These are phyloP conservation scores for Selenia dentaria DNA, from an alignment of 2,888 invertebrate species.

Conservation along the genomic window DNA sequence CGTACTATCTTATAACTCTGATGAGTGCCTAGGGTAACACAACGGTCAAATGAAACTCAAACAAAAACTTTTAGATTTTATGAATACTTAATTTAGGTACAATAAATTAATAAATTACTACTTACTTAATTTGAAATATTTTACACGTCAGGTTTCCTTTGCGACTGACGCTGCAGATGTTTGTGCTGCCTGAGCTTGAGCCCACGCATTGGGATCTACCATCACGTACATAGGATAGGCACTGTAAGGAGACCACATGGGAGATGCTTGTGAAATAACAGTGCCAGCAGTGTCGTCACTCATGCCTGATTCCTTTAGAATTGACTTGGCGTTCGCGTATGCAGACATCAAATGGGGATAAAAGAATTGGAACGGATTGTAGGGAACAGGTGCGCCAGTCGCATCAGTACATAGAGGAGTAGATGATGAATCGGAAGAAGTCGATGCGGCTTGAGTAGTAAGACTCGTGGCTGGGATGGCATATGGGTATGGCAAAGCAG, in stretches of 20 bases:
- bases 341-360: slow-evolving; percentile 73
- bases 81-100: slow-evolving; percentile 6
- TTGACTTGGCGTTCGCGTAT: slow-evolving; percentile 59
- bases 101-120: slow-evolving; percentile 1
- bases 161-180: slow-evolving; percentile 38
- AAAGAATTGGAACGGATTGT: slow-evolving; percentile 61
- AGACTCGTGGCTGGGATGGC: slow-evolving; percentile 36
- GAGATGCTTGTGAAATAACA: slow-evolving; percentile 44
- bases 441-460: slow-evolving; percentile 28
- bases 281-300: slow-evolving; percentile 51
- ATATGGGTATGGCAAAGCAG: slow-evolving; percentile 50
- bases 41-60: too few relatives aligned
- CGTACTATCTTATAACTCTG: too few relatives aligned
- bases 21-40: too few relatives aligned
- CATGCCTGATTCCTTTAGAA: slow-evolving; percentile 55
- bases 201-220: slow-evolving; percentile 67
- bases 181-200: slow-evolving; percentile 47
- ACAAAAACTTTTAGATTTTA: slow-evolving; percentile 8
- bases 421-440: slow-evolving; percentile 43
- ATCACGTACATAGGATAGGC: slow-evolving; percentile 70
- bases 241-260: slow-evolving; percentile 60
- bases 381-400: slow-evolving; percentile 39
- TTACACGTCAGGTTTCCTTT: slow-evolving; percentile 21
- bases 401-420: slow-evolving; percentile 42
- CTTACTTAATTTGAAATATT: slow-evolving; percentile 11